Evolutionary conservation across 2,113 vertebrate genomes (phyloP), one percentile per base, ranked within the genome.

Genomic region (Pycnonotus jocosus): DNA sequence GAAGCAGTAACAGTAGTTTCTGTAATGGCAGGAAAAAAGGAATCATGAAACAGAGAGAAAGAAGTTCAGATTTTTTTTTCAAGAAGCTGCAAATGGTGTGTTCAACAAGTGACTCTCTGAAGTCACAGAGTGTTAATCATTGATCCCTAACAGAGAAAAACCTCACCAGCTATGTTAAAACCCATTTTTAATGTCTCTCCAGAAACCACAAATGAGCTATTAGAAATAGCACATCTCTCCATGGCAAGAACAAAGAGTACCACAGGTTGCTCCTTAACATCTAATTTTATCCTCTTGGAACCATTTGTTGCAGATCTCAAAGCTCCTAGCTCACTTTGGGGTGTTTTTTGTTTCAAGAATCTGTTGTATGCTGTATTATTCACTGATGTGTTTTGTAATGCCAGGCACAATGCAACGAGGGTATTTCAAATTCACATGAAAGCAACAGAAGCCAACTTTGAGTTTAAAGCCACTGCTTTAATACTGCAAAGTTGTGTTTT

Each of bases 381-480:
- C 69, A 72, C 51, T 72, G 48, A 33, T 76, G 45, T 40, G 33
- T 86, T 88, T 66, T 68, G 38, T 65, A 74, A 79, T 21, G 20
- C 25, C 42, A 62, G 28, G n/a, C 53, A 91, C 38, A 79, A 56
- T 19, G n/a, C 69, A 84, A 14, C 16, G 13, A 71, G 42, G 27
- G 14, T 73, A 65, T 86, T 70, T 88, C 57, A 77, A 62, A 84
- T 54, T 79, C 65, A 79, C 38, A 57, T 81, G 79, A 93, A 92
- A 90, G 93, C 11, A 74, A 64, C 17, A 72, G 37, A 94, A 84
- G 62, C 53, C 62, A 62, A 78, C 42, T 91, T 91, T 44, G 30
- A 48, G 84, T 91, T 91, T 90, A 81, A 94, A 94, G 57, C 11
- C 73, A 92, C 93, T 80, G 38, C 77, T 96, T 65, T 35, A n/a